Evolutionary conservation across 1,140 invertebrate species (phyloP), one percentile per base, ranked within the genome.

Genomic region (Luehdorfia chinensis): DNA sequence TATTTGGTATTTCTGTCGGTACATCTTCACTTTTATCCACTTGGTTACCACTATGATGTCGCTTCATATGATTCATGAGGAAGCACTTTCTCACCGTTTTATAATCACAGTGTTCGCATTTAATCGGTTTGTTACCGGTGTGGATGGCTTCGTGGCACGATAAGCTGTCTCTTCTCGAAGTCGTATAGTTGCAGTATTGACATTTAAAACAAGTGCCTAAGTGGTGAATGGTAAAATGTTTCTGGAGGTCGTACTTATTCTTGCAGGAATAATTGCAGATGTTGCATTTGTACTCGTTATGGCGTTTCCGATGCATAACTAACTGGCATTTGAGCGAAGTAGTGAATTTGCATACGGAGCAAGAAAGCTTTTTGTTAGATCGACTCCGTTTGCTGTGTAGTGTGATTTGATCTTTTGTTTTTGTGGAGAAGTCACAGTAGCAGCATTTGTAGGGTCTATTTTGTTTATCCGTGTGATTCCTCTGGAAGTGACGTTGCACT

Each of bases 321-420:
- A 51, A 61, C 8, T 71, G 62, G 16, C 76, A 80, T 55, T 80
- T 80, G 44, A 47, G 77, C 1, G 48, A 34, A 0, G 74, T 73
- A 0, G 52, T 51, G 12, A 68, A 75, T 2, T 46, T 21, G 33
- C 74, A 77, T 0, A 30, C 36, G 0, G 45, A 14, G 32, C 76
- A 80, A 0, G 18, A 45, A 4, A 80, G 15, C 0, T 13, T 8
- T 0, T 33, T 21, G 0, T 66, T 60, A 0, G 66, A 60, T 8
- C 55, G 36, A 39, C 66, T 74, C 3, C 76, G 15, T 30, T 77
- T 77, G 23, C 66, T 77, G 37, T 80, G 76, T 8, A 80, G 36
- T 1, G 69, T 57, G 2, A 80, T 75, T 31, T 75, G 69, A 23
- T 80, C 76, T 50, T 77, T 75, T 4, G 74, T 80, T 62, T 76